Percentiles rank a stretch among this genome's conserved stretches.
phyloP scores from a whole-genome alignment of 2,113 vertebrate genomes.

The Caracal caracal region DNA sequence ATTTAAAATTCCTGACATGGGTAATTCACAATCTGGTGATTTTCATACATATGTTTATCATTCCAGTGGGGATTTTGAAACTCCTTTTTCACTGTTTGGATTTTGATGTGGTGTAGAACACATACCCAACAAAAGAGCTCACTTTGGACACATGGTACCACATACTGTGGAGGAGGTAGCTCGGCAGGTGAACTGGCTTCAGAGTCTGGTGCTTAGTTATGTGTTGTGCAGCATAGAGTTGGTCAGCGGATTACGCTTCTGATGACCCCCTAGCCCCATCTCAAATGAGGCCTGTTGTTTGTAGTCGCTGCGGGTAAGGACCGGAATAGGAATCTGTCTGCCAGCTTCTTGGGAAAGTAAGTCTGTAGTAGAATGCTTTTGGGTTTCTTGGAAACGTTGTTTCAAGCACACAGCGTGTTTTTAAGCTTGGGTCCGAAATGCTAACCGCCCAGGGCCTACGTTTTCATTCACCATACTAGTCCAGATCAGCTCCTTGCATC shows the following conservation, averaged over 20 bases:
- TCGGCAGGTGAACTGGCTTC: neutral
- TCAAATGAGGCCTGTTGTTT: neutral
- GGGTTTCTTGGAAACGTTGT: neutral
- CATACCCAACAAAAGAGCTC: neutral
- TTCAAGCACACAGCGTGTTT: neutral
- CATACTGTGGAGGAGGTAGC: rapidly evolving
- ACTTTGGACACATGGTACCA: rapidly evolving
- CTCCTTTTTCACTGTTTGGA: neutral
- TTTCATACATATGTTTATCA: neutral
- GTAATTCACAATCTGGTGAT: neutral
- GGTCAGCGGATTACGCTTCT: neutral
- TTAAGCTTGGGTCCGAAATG: neutral
- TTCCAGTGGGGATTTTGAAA: neutral
- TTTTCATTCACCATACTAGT: neutral
- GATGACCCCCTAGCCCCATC: rapidly evolving
- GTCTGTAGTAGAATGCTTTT: neutral
- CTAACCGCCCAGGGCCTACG: too few species aligned
- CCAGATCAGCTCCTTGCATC: neutral
- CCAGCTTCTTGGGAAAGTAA: neutral
- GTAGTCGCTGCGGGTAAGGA: neutral
- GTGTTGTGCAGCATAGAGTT: neutral
- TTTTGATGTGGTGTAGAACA: neutral
- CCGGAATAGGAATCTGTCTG: neutral
- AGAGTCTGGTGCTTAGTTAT: neutral
- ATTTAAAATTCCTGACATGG: neutral